Evolutionary conservation across 1,140 invertebrate genomes (phyloP).

Genomic region (Maniola jurtina): DNA sequence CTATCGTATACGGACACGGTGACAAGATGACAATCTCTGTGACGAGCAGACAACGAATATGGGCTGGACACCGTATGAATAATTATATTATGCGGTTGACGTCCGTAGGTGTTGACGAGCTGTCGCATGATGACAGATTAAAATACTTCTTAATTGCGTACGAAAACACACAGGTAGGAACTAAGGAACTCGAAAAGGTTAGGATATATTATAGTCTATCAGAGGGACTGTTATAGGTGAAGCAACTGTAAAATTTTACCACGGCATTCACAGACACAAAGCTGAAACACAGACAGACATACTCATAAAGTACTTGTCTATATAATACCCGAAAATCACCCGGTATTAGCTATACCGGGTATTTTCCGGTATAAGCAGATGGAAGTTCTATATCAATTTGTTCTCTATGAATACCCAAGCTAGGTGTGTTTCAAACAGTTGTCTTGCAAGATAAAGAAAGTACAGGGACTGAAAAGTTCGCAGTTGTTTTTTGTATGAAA

Average conservation of each 20-base stretch:
- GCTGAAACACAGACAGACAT: too few species aligned
- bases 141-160: not conserved
- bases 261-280: too few species aligned
- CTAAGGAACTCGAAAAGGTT: too few species aligned
- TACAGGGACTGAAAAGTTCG: not conserved
- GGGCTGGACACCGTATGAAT: slow-evolving; percentile 17
- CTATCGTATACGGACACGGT: not conserved
- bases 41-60: slow-evolving; percentile 23
- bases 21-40: slow-evolving; percentile 27
- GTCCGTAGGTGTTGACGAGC: slow-evolving; percentile 19
- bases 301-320: too few species aligned
- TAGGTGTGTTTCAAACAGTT: slow-evolving; percentile 12
- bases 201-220: too few species aligned
- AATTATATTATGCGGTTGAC: slow-evolving; percentile 16
- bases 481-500: slow-evolving; percentile 17
- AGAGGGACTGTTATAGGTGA: too few species aligned
- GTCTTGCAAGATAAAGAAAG: not conserved
- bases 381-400: not conserved
- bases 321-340: too few species aligned
- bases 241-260: too few species aligned
- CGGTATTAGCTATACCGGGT: too few species aligned
- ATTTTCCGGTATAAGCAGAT: too few species aligned
- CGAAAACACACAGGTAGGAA: too few species aligned
- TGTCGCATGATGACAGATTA: not conserved
- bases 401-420: slow-evolving; percentile 7